phyloP scores from a whole-genome alignment of 30 jellyfish, hydroid and myxozoan species.

The Mastigias papua region DNA sequence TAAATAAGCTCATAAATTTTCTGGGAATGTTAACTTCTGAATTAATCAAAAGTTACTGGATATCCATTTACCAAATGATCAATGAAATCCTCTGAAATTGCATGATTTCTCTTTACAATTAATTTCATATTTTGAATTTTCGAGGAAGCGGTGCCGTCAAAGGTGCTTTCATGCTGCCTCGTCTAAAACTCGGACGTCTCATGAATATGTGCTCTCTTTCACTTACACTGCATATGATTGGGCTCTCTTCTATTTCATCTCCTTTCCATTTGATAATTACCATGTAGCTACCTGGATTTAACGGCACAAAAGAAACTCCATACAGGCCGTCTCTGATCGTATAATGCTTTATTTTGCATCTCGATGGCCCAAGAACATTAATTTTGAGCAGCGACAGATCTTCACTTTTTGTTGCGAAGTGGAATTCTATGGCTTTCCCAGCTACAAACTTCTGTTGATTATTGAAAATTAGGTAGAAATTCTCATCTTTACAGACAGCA shows the following conservation, averaged over 20 bases:
- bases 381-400: constrained; percentile 54
- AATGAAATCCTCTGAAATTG: neutral
- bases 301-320: constrained; percentile 72
- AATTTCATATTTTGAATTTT: constrained; percentile 20
- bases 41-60: neutral
- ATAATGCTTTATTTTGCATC: constrained; percentile 69
- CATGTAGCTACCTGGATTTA: constrained; percentile 67
- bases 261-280: constrained; percentile 70
- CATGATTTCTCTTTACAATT: neutral
- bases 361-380: constrained; percentile 69
- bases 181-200: constrained; percentile 33
- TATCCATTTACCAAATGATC: neutral
- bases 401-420: constrained; percentile 55
- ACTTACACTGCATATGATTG: constrained; percentile 49
- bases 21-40: neutral
- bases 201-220: constrained; percentile 35
- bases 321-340: constrained; percentile 61
- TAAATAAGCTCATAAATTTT: neutral
- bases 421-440: constrained; percentile 61
- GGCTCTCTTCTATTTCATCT: constrained; percentile 55
- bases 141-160: constrained; percentile 26
- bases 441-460: constrained; percentile 16
- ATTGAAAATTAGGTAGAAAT: constrained; percentile 39
- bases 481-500: constrained; percentile 23
- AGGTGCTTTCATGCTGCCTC: constrained; percentile 40